Base-by-base conservation (phyloP, 2,888 invertebrate species). In the Oscheius sp. region DNA sequence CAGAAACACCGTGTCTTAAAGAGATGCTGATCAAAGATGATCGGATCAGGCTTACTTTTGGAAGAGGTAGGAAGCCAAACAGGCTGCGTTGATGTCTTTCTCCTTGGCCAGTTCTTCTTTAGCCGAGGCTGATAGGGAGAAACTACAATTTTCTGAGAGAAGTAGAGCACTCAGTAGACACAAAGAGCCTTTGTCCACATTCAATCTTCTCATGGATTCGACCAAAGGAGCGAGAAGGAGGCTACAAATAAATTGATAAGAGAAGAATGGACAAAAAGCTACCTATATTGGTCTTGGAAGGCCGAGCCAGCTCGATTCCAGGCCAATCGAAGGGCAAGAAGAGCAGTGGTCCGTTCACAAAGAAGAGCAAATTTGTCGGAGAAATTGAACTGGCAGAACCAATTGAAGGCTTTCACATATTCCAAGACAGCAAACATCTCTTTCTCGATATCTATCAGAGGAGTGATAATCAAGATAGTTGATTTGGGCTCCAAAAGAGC, bases 311-410 rank as follows among this genome's bases (percentile, higher is more conserved):
- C 39, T 55, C 66, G 23, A 6, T 66, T 20, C 37, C 50, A 70
- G 27, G 70, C 64, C 12, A 65, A 37, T 31, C 70, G 53, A 6
- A 70, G 33, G 6, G 45, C 58, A n/a, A 70, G 34, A 8, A 70
- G 34, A 42, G 52, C 52, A 4, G 50, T 12, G 12, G 48, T 65
- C 27, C 65, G 20, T 27, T 70, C 70, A 50, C 65, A 70, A 12
- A 70, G 46, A 31, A 70, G 57, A 17, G 65, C 31, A 23, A 53
- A 70, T 33, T 70, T 70, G 53, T 70, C 70, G 15, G 65, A 39
- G 55, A 70, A 70, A n/a, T 34, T 37, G 25, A 70, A 52, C 3
- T 70, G 66, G 6, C 65, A 37, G 64, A 70, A 70, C 70, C 70
- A 70, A n/a, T 45, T 65, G 55, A 61, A 70, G 25, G 52, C 48